Evolutionary conservation across 2,113 vertebrate genomes (phyloP).

Genomic region (Vulpes lagopus): DNA sequence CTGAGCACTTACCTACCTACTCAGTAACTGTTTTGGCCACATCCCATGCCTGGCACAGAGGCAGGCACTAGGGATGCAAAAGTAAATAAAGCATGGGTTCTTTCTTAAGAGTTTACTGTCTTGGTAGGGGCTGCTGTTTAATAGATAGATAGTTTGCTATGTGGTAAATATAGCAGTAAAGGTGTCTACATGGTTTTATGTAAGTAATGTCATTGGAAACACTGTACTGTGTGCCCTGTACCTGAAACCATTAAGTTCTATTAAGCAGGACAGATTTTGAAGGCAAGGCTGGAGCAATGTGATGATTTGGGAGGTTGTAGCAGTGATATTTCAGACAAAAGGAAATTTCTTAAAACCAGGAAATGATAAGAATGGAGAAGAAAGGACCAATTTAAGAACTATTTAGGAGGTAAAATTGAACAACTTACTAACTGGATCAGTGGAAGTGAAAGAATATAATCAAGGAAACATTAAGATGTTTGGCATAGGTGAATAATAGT

Average conservation of each 20-base stretch:
- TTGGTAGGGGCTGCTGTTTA: background rate
- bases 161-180: background rate
- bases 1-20: background rate
- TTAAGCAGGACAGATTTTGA: background rate
- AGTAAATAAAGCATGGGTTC: background rate
- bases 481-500: background rate
- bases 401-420: background rate
- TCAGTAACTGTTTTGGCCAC: too few species aligned
- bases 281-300: background rate
- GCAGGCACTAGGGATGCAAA: background rate
- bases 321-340: background rate
- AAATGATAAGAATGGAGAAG: background rate
- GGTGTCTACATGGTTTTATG: background rate
- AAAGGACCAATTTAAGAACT: background rate
- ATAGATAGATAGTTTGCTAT: background rate
- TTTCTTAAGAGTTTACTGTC: background rate
- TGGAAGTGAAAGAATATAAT: background rate
- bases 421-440: background rate
- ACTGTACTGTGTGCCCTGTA: fast-evolving
- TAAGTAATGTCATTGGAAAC: background rate
- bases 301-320: background rate
- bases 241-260: background rate
- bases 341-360: background rate
- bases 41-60: background rate
- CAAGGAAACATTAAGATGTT: background rate